phyloP scores from a whole-genome alignment of 2,113 vertebrate genomes.

The Stercorarius parasiticus region DNA sequence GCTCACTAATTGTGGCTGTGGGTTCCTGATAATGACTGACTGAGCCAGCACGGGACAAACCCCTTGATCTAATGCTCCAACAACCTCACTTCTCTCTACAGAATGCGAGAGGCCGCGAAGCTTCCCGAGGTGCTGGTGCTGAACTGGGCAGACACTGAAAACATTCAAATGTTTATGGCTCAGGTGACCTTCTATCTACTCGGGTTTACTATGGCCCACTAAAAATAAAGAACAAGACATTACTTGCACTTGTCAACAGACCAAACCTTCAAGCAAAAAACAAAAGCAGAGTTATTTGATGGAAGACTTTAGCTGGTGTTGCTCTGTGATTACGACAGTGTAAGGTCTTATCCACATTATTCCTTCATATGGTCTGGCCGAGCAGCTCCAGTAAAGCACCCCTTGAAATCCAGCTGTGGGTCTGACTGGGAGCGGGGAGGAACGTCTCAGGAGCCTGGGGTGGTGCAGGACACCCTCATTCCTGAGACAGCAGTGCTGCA shows the following conservation, averaged over 20 bases:
- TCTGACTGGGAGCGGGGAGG: fast-evolving
- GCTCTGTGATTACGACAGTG: neutral
- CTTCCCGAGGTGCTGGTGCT: neutral
- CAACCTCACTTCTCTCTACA: neutral
- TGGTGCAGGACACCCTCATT: neutral
- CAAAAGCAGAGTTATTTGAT: neutral
- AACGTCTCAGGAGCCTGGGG: neutral
- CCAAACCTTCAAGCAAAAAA: neutral
- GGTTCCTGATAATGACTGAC: neutral
- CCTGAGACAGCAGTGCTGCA: neutral
- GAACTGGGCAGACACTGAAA: neutral
- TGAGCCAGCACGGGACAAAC: neutral
- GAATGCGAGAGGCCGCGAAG: neutral
- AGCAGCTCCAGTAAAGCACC: neutral
- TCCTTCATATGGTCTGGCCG: fast-evolving
- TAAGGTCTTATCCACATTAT: neutral
- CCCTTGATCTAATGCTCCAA: neutral
- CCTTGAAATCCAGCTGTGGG: neutral
- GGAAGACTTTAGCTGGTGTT: neutral
- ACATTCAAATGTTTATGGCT: neutral
- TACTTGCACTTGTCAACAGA: neutral
- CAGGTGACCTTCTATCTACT: neutral
- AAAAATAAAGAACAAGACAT: neutral
- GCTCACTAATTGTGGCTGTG: neutral
- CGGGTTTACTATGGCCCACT: neutral